Evolutionary conservation across 2,797 vertebrate genomes (phyloP).

Genomic region (Urosaurus nigricauda): DNA sequence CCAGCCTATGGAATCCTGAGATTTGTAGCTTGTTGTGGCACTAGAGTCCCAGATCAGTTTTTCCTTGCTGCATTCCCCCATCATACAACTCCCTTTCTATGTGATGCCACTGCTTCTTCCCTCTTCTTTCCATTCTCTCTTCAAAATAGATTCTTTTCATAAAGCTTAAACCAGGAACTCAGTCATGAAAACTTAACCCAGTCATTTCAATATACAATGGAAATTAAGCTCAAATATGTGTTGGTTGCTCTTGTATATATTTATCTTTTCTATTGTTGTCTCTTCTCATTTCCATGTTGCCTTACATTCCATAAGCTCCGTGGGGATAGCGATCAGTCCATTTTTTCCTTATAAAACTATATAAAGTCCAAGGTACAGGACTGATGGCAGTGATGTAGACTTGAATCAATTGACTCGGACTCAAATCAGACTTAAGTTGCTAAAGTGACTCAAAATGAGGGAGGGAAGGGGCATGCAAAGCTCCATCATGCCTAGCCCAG

Average conservation of each 20-base stretch:
- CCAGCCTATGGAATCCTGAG: too few relatives aligned
- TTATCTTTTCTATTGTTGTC: not conserved
- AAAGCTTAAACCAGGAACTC: too few relatives aligned
- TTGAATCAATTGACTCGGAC: too few relatives aligned
- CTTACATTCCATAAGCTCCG: not conserved
- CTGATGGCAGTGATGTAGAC: not conserved
- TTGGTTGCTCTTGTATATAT: not conserved
- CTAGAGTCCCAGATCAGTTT: not conserved
- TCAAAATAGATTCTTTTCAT: too few relatives aligned
- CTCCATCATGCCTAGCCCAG: too few relatives aligned
- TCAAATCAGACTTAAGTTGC: too few relatives aligned
- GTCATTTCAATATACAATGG: not conserved
- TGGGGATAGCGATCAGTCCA: not conserved
- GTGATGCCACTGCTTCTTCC: not conserved
- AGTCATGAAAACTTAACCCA: not conserved
- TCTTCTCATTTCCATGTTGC: not conserved
- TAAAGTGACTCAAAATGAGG: too few relatives aligned
- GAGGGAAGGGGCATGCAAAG: too few relatives aligned
- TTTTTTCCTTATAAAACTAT: not conserved
- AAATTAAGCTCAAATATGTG: not conserved
- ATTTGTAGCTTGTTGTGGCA: too few relatives aligned
- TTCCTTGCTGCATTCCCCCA: not conserved
- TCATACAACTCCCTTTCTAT: too few relatives aligned
- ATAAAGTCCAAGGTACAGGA: not conserved
- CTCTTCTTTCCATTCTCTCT: not conserved